phyloP scores from a whole-genome alignment of 2,888 invertebrate genomes.

The Spialia ferax region DNA sequence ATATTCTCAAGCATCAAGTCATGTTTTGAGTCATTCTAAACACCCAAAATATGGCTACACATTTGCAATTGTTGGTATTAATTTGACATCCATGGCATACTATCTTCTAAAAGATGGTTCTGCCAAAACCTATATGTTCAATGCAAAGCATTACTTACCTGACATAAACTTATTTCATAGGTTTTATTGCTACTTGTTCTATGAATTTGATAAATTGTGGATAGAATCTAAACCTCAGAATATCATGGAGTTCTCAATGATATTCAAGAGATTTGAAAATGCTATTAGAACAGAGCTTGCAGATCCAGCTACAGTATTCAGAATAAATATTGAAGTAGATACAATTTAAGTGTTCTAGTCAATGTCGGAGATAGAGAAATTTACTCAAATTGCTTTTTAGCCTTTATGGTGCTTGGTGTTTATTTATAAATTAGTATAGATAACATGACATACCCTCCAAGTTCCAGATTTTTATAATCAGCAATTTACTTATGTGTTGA shows the following conservation, averaged over 20 bases:
- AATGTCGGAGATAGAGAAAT: slow-evolving; percentile 13
- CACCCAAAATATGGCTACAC: slow-evolving; percentile 97
- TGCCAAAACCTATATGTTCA: slow-evolving; percentile 97
- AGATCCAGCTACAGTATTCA: slow-evolving; percentile 90
- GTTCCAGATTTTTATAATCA: too few relatives aligned
- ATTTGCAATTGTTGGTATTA: slow-evolving; percentile 97
- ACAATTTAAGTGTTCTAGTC: slow-evolving; percentile 66
- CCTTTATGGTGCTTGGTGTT: slow-evolving; percentile 7
- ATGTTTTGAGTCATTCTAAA: slow-evolving; percentile 94
- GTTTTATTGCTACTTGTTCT: slow-evolving; percentile 97
- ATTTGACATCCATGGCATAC: slow-evolving; percentile 96
- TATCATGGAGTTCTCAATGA: slow-evolving; percentile 98
- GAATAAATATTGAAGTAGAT: slow-evolving; percentile 93
- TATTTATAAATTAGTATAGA: too few relatives aligned
- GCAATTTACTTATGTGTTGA: too few relatives aligned
- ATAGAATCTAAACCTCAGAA: slow-evolving; percentile 95
- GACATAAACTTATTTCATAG: slow-evolving; percentile 94
- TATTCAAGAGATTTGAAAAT: slow-evolving; percentile 94
- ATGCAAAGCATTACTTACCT: slow-evolving; percentile 89
- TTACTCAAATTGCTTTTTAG: slow-evolving; percentile 20
- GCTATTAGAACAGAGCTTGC: slow-evolving; percentile 89
- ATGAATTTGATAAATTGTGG: slow-evolving; percentile 98
- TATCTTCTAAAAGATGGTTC: slow-evolving; percentile 92
- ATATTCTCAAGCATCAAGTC: slow-evolving; percentile 92
- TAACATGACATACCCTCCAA: too few relatives aligned